Evolutionary conservation across 2,888 invertebrate species (phyloP), one percentile per base, ranked within the genome.

Genomic region (Bombylius discolor): DNA sequence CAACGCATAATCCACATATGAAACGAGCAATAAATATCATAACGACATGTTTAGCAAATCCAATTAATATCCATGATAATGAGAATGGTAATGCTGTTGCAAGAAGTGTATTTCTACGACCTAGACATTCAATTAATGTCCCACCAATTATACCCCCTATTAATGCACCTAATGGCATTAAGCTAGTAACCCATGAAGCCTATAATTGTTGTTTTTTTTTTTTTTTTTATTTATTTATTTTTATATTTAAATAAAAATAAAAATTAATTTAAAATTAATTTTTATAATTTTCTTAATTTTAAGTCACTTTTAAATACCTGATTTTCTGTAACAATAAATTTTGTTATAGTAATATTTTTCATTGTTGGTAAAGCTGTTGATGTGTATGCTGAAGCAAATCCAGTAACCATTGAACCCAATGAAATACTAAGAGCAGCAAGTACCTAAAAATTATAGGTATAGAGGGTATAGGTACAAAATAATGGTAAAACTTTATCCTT

Each of bases 111-210:
- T 80, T 81, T 68, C 85, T 84, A 64, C 94, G 79, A 58, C 94
- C 94, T 31, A 92, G 68, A 60, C 79, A 79, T 72, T 92, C 93
- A 63, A 93, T 89, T 36, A 89, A 75, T 2, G 88, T 85, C n/a
- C 94, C 94, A 50, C 93, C 93, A 8, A 81, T 71, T 14, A 92
- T 77, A 49, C 93, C 91, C 32, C 94, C 94, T 6, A 85, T 72
- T 23, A 94, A 73, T 31, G 92, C 94, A 56, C 88, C 86, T 60
- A 94, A 72, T 1, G 94, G 92, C 86, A 94, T 88, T 13, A 92
- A 76, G 64, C 92, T 88, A 51, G 89, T 89, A 53, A 93, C 84
- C 92, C 92, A 93, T 55, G 89, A 87, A 62, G 79, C 79, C 89
- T 92, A 78, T 58, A 78, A 78, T 64, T 23, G 23, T 23, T 23